Evolutionary conservation across 1,140 invertebrate genomes (phyloP).

Genomic region (Rhizoglyphus robini): DNA sequence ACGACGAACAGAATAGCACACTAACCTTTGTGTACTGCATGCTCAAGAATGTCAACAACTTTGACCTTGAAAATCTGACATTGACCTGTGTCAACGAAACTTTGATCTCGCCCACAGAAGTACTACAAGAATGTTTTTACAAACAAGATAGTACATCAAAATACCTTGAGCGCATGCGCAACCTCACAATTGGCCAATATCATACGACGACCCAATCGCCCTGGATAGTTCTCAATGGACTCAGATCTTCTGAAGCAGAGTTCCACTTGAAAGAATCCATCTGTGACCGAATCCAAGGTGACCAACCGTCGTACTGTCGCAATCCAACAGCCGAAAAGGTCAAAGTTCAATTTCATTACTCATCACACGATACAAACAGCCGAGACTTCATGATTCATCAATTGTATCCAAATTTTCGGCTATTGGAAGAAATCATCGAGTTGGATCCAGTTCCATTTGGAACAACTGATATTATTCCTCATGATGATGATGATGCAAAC

Average conservation of each 20-base stretch:
- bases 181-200: too few relatives aligned
- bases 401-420: background rate
- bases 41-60: background rate
- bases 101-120: background rate
- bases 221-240: background rate
- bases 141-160: too few relatives aligned
- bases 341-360: background rate
- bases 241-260: background rate
- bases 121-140: too few relatives aligned
- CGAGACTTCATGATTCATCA: background rate
- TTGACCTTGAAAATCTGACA: background rate
- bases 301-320: background rate
- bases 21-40: background rate
- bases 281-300: background rate
- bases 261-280: background rate
- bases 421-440: background rate
- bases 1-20: background rate
- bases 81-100: background rate
- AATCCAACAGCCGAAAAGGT: background rate
- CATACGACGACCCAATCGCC: background rate
- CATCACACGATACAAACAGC: background rate
- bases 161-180: too few relatives aligned
- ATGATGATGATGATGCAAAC: too few relatives aligned
- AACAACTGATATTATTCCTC: too few relatives aligned
- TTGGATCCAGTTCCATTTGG: background rate